Conservation (phyloP, 1,140 invertebrate species). For the Drosophila tristis region DNA sequence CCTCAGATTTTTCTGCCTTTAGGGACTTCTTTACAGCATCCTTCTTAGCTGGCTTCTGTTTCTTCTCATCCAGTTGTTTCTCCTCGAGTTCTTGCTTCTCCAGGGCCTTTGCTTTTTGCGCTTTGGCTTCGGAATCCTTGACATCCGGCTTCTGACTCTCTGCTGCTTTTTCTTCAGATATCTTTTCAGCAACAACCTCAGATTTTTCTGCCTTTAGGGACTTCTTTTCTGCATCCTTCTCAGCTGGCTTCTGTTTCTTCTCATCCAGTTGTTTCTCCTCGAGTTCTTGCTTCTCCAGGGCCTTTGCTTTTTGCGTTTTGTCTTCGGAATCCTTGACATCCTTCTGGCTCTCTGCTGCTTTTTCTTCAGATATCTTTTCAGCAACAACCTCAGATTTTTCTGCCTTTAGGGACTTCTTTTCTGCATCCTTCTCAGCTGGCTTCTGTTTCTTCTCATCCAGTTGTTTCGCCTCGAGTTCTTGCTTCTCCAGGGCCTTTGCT, state of each 20-base stretch:
- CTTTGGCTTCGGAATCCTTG: conserved; percentile 20
- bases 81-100: conserved; percentile 33
- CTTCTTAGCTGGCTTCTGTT: conserved; percentile 13
- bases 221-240: not conserved
- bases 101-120: conserved; percentile 41
- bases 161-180: conserved; percentile 3
- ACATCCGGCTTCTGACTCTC: conserved; percentile 2
- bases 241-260: conserved; percentile 3
- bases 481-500: not conserved
- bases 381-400: not conserved
- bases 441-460: conserved; percentile 6
- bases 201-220: not conserved
- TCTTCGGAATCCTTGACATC: conserved; percentile 8
- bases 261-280: conserved; percentile 11
- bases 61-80: conserved; percentile 10
- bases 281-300: conserved; percentile 7
- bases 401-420: not conserved
- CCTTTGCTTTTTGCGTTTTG: conserved; percentile 3
- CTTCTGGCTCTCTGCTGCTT: not conserved
- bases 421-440: not conserved
- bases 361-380: conserved; percentile 11
- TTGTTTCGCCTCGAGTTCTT: not conserved
- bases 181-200: conserved; percentile 1
- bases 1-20: conserved; percentile 7
- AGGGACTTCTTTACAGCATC: conserved; percentile 1